Evolutionary conservation across 1,140 invertebrate genomes (phyloP).

Genomic region (Brachionus manjavacas): DNA sequence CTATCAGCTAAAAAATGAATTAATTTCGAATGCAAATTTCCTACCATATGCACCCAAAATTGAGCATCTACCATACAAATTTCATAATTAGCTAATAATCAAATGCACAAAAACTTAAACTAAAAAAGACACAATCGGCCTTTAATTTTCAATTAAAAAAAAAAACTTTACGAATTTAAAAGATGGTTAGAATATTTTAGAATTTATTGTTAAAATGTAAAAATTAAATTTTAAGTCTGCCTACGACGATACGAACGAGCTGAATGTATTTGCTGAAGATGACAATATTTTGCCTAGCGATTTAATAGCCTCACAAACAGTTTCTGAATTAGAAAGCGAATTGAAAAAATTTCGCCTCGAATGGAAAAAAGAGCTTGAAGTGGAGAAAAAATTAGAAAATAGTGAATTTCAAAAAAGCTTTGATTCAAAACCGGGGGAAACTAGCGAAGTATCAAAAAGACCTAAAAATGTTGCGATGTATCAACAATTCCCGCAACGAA

Average conservation of each 20-base stretch:
- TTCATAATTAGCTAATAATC: neutral
- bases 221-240: constrained; percentile 17
- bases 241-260: neutral
- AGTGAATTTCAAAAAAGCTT: neutral
- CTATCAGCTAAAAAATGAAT: neutral
- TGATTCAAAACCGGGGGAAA: neutral
- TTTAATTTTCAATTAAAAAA: neutral
- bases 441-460: neutral
- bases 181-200: constrained; percentile 6
- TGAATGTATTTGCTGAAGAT: neutral
- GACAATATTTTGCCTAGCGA: constrained; percentile 1
- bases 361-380: constrained; percentile 37
- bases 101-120: neutral
- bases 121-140: neutral
- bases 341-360: constrained; percentile 22
- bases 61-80: neutral
- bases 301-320: neutral
- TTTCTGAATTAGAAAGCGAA: neutral
- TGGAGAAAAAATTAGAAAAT: neutral
- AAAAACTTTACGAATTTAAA: neutral
- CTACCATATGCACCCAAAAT: neutral
- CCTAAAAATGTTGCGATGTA: constrained; percentile 13
- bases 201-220: neutral
- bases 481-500: neutral
- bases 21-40: neutral